phyloP scores from a whole-genome alignment of 92 coral and sea anemone genomes.

The Epizoanthus scotinus region DNA sequence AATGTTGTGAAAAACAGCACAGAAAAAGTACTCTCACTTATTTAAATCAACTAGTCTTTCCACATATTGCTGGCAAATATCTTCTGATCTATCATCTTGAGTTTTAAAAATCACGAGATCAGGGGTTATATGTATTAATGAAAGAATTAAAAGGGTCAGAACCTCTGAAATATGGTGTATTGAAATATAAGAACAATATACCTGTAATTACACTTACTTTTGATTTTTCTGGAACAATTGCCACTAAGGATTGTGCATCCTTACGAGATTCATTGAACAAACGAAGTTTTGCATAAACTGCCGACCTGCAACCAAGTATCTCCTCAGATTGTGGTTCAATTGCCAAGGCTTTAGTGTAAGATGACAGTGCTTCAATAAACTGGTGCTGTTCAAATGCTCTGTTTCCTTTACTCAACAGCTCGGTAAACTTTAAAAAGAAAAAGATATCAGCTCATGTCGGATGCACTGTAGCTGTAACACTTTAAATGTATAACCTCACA shows the following conservation, averaged over 20 bases:
- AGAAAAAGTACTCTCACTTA: no score
- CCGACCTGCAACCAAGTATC: slow-evolving; percentile 73
- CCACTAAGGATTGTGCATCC: slow-evolving; percentile 78
- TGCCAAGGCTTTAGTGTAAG: slow-evolving; percentile 70
- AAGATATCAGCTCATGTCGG: no score
- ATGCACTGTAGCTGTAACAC: no score
- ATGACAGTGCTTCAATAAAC: slow-evolving; percentile 72
- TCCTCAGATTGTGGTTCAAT: slow-evolving; percentile 62
- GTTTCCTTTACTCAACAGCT: slow-evolving; percentile 62
- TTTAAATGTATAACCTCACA: no score
- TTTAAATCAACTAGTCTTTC: no score
- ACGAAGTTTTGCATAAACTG: slow-evolving; percentile 75
- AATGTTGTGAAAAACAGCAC: no score
- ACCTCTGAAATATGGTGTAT: neutral
- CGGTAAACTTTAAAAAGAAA: slow-evolving; percentile 56
- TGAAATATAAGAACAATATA: neutral
- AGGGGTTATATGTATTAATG: no score
- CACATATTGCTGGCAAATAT: no score
- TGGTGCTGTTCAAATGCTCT: slow-evolving; percentile 62
- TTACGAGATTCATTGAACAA: slow-evolving; percentile 85
- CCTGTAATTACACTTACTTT: slow-evolving; percentile 58
- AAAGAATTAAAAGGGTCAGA: no score
- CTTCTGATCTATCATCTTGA: no score
- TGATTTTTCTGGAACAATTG: slow-evolving; percentile 62
- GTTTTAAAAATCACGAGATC: no score